Evolutionary conservation across 2,797 vertebrate species (phyloP).

Genomic region (Xenentodon cancila): DNA sequence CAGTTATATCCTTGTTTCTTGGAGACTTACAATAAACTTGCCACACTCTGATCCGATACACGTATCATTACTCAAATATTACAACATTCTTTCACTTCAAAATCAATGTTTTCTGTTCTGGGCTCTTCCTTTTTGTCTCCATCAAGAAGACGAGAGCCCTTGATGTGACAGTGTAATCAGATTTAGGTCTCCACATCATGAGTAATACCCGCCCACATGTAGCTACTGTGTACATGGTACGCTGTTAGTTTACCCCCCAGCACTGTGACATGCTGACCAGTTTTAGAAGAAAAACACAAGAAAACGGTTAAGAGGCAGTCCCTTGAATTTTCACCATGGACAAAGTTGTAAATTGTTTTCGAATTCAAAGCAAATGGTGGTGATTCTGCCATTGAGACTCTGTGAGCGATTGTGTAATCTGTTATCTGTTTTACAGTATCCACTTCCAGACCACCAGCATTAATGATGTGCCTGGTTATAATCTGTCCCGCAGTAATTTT

Average conservation of each 20-base stretch:
- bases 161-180: constrained; percentile 14
- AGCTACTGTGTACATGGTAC: constrained; percentile 10
- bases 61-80: background rate
- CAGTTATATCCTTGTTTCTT: background rate
- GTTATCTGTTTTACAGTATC: constrained; percentile 42
- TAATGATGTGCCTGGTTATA: no score
- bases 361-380: constrained; percentile 41
- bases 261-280: constrained; percentile 30
- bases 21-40: background rate
- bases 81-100: background rate
- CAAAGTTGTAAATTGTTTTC: constrained; percentile 50
- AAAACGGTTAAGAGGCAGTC: constrained; percentile 36
- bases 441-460: background rate
- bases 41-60: no score
- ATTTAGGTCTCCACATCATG: constrained; percentile 13
- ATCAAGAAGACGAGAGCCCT: constrained; percentile 8
- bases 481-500: constrained; percentile 18
- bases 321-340: constrained; percentile 52
- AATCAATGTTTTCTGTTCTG: background rate
- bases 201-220: constrained; percentile 17
- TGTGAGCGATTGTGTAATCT: constrained; percentile 41
- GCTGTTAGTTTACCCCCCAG: constrained; percentile 21
- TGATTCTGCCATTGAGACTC: constrained; percentile 16
- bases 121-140: background rate
- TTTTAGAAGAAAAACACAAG: constrained; percentile 33